Evolutionary conservation across 2,797 vertebrate genomes (phyloP).

Genomic region (Parauchenoglanis ngamensis): DNA sequence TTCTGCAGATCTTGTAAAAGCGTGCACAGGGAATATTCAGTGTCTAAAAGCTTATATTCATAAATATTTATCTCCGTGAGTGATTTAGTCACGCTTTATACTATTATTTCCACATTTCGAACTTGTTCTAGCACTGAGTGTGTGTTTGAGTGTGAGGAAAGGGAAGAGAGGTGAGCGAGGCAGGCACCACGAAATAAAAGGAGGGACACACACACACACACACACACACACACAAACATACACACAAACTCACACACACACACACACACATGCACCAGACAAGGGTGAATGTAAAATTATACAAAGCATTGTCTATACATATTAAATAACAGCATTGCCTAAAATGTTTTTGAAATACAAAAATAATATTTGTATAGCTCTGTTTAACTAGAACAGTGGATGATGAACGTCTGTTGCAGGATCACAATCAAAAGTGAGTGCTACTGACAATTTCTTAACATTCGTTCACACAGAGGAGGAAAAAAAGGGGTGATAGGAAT

Average conservation of each 20-base stretch:
- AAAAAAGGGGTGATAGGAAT: slow-evolving; percentile 5
- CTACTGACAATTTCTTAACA: slow-evolving; percentile 23
- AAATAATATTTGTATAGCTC: slow-evolving; percentile 16
- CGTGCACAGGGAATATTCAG: slow-evolving; percentile 4
- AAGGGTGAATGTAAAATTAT: slow-evolving; percentile 11
- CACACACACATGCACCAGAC: slow-evolving; percentile 10
- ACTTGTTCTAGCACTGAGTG: neutral
- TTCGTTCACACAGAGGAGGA: slow-evolving; percentile 30
- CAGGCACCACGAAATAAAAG: slow-evolving; percentile 4
- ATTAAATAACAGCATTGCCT: neutral
- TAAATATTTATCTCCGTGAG: neutral
- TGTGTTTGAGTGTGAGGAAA: neutral
- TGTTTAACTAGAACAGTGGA: slow-evolving; percentile 22
- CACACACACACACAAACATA: neutral
- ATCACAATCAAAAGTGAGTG: slow-evolving; percentile 9
- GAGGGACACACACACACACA: neutral
- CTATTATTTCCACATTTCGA: neutral
- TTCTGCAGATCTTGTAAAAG: neutral
- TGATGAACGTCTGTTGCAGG: slow-evolving; percentile 17
- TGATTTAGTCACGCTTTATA: neutral
- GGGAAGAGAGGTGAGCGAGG: neutral
- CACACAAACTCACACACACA: neutral
- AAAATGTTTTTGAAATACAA: slow-evolving; percentile 22
- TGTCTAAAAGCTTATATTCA: neutral
- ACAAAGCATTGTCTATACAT: slow-evolving; percentile 16